phyloP scores from a whole-genome alignment of 2,113 vertebrate genomes.

The Sinocyclocheilus grahami region DNA sequence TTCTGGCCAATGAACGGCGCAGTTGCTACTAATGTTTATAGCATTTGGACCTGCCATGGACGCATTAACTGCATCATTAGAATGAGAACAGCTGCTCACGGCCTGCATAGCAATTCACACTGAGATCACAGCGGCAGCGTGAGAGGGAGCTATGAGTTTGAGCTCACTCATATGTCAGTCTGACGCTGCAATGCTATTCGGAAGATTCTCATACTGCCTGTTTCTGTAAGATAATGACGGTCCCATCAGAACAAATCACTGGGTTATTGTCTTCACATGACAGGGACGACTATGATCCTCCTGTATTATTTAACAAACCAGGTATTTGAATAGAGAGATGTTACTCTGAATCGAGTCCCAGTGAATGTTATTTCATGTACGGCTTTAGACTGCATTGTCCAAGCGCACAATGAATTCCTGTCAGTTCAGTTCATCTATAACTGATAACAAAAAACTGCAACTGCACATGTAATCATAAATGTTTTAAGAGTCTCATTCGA shows the following conservation, averaged over 20 bases:
- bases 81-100: constrained; percentile 1
- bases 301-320: constrained; percentile 10
- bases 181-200: background rate
- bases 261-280: constrained; percentile 9
- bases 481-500: background rate
- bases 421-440: background rate
- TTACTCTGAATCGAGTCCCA: constrained; percentile 4
- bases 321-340: constrained; percentile 22
- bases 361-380: background rate
- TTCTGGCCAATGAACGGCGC: background rate
- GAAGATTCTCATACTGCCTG: constrained; percentile 11
- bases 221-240: constrained; percentile 28
- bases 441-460: background rate
- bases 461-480: background rate
- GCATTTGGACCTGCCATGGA: constrained; percentile 16
- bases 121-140: constrained; percentile 1
- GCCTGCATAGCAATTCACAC: constrained; percentile 24
- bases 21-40: constrained; percentile 15
- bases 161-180: constrained; percentile 10
- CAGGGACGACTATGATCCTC: background rate
- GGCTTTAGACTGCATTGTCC: background rate
- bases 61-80: constrained; percentile 9
- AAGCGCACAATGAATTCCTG: background rate
- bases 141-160: background rate
- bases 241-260: constrained; percentile 31